Evolutionary conservation across 1,140 invertebrate genomes (phyloP), one percentile per base, ranked within the genome.

Genomic region (Orius laevigatus): DNA sequence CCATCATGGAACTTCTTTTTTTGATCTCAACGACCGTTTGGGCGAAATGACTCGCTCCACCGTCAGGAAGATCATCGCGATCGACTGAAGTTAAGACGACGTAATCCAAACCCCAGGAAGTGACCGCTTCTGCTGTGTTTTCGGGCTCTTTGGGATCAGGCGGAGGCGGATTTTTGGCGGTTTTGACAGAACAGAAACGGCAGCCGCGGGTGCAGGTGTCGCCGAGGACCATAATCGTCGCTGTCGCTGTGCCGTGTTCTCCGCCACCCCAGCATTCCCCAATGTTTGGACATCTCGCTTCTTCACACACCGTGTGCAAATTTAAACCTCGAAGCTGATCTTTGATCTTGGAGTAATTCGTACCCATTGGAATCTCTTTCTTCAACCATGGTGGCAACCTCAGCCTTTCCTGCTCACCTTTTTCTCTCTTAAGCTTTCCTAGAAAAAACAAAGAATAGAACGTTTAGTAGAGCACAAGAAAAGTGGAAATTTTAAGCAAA

Each of bases 261-360:
- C 84, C 84, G n/a, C 85, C 94, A 53, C 92, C 93, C 96, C 96
- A 99, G 67, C 95, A 98, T 70, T 98, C 93, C 15, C 93, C 92
- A 57, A 99, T 98, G 66, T 99, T 99, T 1, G 96, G 96, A 73
- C 96, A 99, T 53, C 89, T 72, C 0, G 96, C 96, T 70, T 99
- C 96, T 64, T 98, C 92, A 66, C 96, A 99, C 1, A 99, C 95
- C 2, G 96, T 99, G 58, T 90, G 84, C 8, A 99, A 69, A 57
- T 94, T 96, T 10, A 98, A 69, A 11, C 80, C 74, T 48, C 89
- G 68, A 9, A 99, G 66, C 60, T 91, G 83, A 43, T 82, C 72
- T 60, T 97, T 98, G 11, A 99, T 65, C 59, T 75, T 76, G 54
- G 70, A 75, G 61, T 81, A 93, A 67, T 89, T 90, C 58, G 81